Base-by-base conservation (phyloP, 2,113 vertebrate species). In the Mystacornis crossleyi region DNA sequence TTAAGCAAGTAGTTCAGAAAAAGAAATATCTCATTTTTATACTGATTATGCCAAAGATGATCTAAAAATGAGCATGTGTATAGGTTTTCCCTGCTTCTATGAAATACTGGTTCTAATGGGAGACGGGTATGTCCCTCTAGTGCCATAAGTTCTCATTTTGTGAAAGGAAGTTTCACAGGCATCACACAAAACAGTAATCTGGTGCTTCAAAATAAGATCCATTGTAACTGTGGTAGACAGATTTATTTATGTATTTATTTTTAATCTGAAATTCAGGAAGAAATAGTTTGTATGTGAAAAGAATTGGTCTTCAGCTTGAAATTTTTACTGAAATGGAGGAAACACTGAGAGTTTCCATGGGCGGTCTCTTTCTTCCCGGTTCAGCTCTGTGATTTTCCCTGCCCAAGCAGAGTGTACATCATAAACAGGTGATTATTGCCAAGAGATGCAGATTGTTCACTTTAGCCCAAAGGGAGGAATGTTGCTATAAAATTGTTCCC, bases 311-410 rank as follows among this genome's bases (percentile, higher is more conserved):
- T 80, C 12, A 31, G 4, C 18, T 81, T 50, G 23, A 61, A 80
- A 43, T 45, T 36, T 16, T 61, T 85, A 29, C 6, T 74, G 34
- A 81, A 90, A 36, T 65, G 5, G 18, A 90, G 70, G 18, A 90
- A 71, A n/a, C 4, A 18, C 2, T 10, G 29, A 26, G 16, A 70
- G 38, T 54, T 90, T 86, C 31, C 8, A 21, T 0, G 74, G 36
- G 3, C 0, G 0, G 5, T 51, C 2, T n/a, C 26, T 62, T 62
- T 25, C 13, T 69, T 25, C 40, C 75, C 24, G 0, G 0, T 25
- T 18, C 54, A 70, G 18, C 8, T 65, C 20, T 2, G 0, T 9
- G 4, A 61, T 62, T 72, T 9, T 73, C 11, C 4, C 19, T 14
- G 64, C 31, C 24, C 25, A 69, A 61, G 8, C 28, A 45, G 17